These are phyloP conservation scores for Mesitornis unicolor DNA, from an alignment of 2,113 vertebrate species.

Conservation along the genomic window DNA sequence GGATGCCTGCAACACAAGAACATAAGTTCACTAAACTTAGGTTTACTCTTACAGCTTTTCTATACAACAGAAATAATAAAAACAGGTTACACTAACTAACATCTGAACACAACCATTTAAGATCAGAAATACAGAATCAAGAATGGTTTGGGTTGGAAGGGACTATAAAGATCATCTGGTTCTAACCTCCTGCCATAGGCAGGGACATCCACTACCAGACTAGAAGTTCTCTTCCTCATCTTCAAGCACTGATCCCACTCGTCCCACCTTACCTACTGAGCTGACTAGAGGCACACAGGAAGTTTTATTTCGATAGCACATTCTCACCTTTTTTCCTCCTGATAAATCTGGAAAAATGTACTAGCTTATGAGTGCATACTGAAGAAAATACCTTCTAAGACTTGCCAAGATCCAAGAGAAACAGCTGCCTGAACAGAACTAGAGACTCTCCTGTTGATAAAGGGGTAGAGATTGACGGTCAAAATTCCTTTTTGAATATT, in stretches of 20 bases:
- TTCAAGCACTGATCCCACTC: neutral
- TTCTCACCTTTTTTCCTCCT: neutral
- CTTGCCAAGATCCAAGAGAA: neutral
- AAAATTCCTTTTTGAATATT: neutral
- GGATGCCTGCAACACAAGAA: constrained; percentile 77
- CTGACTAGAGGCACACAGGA: neutral
- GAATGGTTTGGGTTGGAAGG: too few relatives aligned
- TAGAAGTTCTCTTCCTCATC: neutral
- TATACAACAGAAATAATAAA: neutral
- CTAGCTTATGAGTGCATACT: neutral
- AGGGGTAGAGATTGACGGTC: neutral
- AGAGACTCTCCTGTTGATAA: neutral
- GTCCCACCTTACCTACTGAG: neutral
- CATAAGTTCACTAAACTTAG: neutral
- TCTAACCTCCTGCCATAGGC: too few relatives aligned
- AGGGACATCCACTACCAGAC: too few relatives aligned
- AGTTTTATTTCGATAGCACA: neutral
- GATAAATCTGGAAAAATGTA: neutral
- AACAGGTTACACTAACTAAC: neutral
- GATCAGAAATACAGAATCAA: neutral
- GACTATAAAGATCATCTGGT: too few relatives aligned
- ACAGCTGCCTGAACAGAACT: neutral
- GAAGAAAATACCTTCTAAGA: neutral
- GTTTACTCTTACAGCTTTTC: neutral
- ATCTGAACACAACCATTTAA: neutral